phyloP scores from a whole-genome alignment of 2,113 vertebrate genomes.

The Petroica traversi region DNA sequence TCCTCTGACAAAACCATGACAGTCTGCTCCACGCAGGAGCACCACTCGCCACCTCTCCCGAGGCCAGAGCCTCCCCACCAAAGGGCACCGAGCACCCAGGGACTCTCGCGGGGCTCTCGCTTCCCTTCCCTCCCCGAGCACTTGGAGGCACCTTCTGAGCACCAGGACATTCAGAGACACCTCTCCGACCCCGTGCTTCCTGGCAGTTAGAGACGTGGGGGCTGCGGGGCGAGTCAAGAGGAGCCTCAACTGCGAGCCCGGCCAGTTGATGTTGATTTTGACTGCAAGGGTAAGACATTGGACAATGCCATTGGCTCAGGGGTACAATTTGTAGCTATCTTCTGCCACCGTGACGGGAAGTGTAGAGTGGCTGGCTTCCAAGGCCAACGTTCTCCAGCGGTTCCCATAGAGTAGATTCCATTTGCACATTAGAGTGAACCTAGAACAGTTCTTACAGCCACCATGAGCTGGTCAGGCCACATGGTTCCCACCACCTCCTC shows the following conservation, averaged over 20 bases:
- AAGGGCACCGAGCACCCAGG: conserved; percentile 43
- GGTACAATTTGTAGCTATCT: conserved; percentile 40
- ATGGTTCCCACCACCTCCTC: not conserved
- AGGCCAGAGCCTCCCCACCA: conserved; percentile 53
- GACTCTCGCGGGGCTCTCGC: conserved; percentile 73
- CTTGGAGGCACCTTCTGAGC: conserved; percentile 76
- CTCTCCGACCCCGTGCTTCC: conserved; percentile 86
- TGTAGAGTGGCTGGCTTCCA: conserved; percentile 30
- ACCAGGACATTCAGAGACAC: conserved; percentile 85
- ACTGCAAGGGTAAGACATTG: conserved; percentile 2
- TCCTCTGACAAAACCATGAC: conserved; percentile 74
- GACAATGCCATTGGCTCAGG: conserved; percentile 37
- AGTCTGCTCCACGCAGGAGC: conserved; percentile 70
- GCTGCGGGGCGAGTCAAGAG: not conserved
- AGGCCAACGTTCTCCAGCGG: conserved; percentile 34
- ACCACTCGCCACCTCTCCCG: conserved; percentile 13
- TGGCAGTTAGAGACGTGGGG: conserved; percentile 77
- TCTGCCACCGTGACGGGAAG: conserved; percentile 21
- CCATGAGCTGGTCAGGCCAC: conserved; percentile 8
- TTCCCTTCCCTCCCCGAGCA: conserved; percentile 91
- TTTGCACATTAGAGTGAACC: conserved; percentile 27
- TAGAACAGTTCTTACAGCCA: not conserved
- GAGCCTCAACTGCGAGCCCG: conserved; percentile 7
- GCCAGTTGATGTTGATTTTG: conserved; percentile 30
- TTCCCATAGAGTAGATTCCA: conserved; percentile 55